These are phyloP conservation scores for pig (Sus scrofa) DNA, from an alignment of 2,113 vertebrate genomes.

Conservation along the genomic window T2T-Sscrofa CM000819.6:97749001-97749500, in stretches of 20 bases:
- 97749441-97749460: not conserved
- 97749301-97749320: not conserved
- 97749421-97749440: not conserved
- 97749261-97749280: not conserved
- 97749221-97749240: not conserved
- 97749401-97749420: too few relatives aligned
- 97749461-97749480: not conserved
- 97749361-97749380: not conserved
- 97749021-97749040: not conserved
- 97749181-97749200: not conserved
- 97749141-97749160: not conserved
- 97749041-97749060: not conserved
- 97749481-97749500: fast-evolving
- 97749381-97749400: not conserved
- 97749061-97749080: not conserved
- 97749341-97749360: not conserved
- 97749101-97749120: not conserved
- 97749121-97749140: slow-evolving; percentile 9
- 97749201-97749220: not conserved
- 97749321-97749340: not conserved
- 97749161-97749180: not conserved
- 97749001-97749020: not conserved
- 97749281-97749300: not conserved
- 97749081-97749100: not conserved
- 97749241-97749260: not conserved